Conservation (phyloP, 30 jellyfish, hydroid and myxozoan genomes). For the Phacellophora camtschatica region DNA sequence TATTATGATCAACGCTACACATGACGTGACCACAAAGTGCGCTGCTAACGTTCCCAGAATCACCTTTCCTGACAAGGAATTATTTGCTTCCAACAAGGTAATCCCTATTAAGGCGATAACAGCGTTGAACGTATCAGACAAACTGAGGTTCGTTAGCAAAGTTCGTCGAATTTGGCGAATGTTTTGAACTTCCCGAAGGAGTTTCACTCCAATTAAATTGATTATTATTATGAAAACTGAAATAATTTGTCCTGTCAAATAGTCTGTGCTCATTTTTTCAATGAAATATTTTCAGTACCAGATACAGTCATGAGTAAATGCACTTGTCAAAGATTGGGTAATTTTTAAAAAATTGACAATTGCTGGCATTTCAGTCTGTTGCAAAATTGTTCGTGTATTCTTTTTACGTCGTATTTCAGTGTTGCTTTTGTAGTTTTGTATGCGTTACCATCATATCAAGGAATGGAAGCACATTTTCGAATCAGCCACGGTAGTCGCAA, state of each 20-base stretch:
- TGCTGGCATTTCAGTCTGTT: no score
- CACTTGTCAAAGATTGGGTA: no score
- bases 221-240: not conserved
- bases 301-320: no score
- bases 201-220: constrained; percentile 27
- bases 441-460: no score
- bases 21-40: constrained; percentile 15
- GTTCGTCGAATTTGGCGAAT: not conserved
- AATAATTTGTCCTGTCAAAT: not conserved
- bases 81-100: not conserved
- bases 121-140: constrained; percentile 31
- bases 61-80: not conserved
- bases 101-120: not conserved
- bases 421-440: no score
- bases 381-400: no score
- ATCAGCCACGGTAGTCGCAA: no score
- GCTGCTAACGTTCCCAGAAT: constrained; percentile 1
- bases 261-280: not conserved
- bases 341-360: no score
- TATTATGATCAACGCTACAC: constrained; percentile 27
- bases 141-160: constrained; percentile 16
- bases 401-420: no score
- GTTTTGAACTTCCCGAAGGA: constrained; percentile 9
- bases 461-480: no score
- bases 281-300: no score